A percentile compares a stretch with the other conserved stretches of the same genome.
phyloP scores from a whole-genome alignment of 2,113 vertebrate genomes.

The Rhabdornis inornatus region DNA sequence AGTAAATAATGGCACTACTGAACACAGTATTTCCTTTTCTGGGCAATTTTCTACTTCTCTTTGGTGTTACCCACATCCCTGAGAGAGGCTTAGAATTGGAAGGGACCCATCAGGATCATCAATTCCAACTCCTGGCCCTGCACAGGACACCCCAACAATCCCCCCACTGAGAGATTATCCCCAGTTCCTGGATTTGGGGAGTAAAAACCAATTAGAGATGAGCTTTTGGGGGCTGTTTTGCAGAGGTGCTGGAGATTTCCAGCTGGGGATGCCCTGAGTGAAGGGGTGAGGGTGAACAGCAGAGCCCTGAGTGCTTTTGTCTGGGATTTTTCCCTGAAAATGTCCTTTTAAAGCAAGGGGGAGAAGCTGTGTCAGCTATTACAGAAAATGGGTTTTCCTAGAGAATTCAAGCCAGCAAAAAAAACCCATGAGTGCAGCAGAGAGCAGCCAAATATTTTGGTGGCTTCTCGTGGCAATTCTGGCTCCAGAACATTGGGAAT shows the following conservation, averaged over 20 bases:
- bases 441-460: not conserved
- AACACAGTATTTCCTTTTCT: not conserved
- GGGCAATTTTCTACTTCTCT: not conserved
- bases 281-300: not conserved
- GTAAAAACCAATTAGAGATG: not conserved
- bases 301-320: not conserved
- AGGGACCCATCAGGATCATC: not conserved
- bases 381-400: not conserved
- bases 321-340: not conserved
- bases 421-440: not conserved
- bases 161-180: not conserved
- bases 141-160: not conserved
- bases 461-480: not conserved
- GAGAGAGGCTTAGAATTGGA: not conserved
- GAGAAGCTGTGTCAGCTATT: not conserved
- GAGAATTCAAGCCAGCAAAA: not conserved
- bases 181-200: not conserved
- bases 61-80: too few relatives aligned
- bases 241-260: not conserved
- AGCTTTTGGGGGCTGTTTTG: not conserved
- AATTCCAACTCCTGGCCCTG: not conserved
- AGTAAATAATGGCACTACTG: not conserved
- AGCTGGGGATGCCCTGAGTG: not conserved
- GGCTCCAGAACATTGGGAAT: rapidly evolving
- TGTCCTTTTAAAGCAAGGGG: not conserved